Evolutionary conservation across 64 coral and sea anemone species (phyloP), one percentile per base, ranked within the genome.

Genomic region (Cladopsammia gracilis): DNA sequence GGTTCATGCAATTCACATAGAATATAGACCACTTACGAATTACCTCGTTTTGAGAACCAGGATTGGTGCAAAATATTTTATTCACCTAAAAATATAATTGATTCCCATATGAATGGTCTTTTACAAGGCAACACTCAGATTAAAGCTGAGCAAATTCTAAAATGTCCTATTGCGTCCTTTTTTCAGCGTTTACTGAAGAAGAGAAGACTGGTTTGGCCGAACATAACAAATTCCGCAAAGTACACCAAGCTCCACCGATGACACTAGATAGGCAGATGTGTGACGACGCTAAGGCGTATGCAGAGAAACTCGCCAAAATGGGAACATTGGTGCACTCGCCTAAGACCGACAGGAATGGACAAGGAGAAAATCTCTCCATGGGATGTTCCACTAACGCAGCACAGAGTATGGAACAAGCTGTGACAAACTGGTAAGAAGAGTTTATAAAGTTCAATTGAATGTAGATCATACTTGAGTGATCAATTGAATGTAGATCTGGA

Each of bases 351-450:
- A 67, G 57, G 14, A 9, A 23, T 16, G 74, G 70, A 25, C 56
- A 89, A 25, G 78, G 84, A 44, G 94, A 96, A 68, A 96, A 92
- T 14, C 57, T 96, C 62, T 58, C 66, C 46, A 69, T n/a, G n/a
- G 58, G 53, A 7, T 96, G 94, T 54, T 75, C 90, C 34, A 44
- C 68, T 14, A 64, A 24, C 1, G 4, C 13, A 19, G 65, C 51
- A 75, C 68, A 84, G 22, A 0, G 23, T 54, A 80, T 58, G 54
- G 77, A 61, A 15, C 24, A 83, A 61, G 89, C 89, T 24, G 89
- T 91, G 23, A 83, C 16, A 75, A 68, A 82, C 52, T 91, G 89
- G 89, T 91, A 45, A 73, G 62, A 43, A 24, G 26, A 57, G 54
- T 57, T 0, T n/a, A n/a, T n/a, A n/a, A 34, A 34, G 34, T 34